Evolutionary conservation across 1,140 invertebrate species (phyloP), one percentile per base, ranked within the genome.

Genomic region (Littorina saxatilis): DNA sequence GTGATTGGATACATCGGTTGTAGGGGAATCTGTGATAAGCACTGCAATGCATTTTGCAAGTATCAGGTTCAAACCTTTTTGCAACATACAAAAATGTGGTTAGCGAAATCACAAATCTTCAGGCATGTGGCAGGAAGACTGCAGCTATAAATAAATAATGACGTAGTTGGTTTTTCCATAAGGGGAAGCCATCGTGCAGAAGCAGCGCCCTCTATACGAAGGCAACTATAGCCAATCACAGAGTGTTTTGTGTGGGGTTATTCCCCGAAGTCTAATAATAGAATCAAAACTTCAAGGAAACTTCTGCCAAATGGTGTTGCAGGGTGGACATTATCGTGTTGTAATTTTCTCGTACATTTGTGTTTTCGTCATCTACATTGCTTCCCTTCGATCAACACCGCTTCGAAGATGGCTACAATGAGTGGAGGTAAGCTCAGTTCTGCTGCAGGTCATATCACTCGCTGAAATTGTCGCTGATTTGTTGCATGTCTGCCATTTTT

Each of bases 181-280:
- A 40, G 35, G 76, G 76, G 76, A 78, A 63, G 58, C 58, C 76
- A 40, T 40, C 37, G 39, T 4, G 9, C 23, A 58, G 32, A 39
- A 40, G 66, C 35, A 63, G 76, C 76, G 58, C 55, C 76, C n/a
- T 58, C 76, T 63, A n/a, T n/a, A 58, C 55, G 55, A 32, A 61
- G n/a, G n/a, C 43, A 61, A 63, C 32, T 39, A 23, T 23, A 63
- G 37, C 76, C 55, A 78, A 78, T 78, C 37, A 78, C 43, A 78
- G n/a, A 5, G 11, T 13, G 76, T 23, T 20, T 35, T n/a, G 17
- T 55, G 55, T 43, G 20, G n/a, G 76, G 76, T 78, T 78, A 78
- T 78, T 78, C 76, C 76, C 58, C 76, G 76, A 78, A 78, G n/a
- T 17, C 76, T 78, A 78, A 40, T 40, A 43, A 63, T 78, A 78